Conservation (phyloP, 2,888 invertebrate species). For the Temnothorax unifasciatus region DNA sequence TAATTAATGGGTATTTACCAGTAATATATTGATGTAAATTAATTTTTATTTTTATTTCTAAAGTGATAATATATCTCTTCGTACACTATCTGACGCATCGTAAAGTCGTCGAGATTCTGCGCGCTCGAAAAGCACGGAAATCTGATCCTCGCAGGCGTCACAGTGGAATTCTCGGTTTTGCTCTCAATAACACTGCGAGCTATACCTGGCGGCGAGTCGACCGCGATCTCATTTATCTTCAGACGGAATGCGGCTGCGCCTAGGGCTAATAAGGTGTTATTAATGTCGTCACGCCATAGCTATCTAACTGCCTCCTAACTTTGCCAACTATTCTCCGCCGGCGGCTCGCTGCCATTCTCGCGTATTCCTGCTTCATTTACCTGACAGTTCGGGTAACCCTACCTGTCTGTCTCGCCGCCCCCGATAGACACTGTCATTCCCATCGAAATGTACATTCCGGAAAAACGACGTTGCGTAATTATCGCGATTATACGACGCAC, state of each 20-base stretch:
- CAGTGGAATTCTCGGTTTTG: conserved; percentile 61
- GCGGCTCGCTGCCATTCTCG: conserved; percentile 55
- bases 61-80: neutral
- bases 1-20: conserved; percentile 11
- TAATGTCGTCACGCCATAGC: conserved; percentile 79
- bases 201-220: conserved; percentile 68
- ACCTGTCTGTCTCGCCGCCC: conserved; percentile 31
- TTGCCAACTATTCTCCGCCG: conserved; percentile 76
- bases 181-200: conserved; percentile 57
- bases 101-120: neutral
- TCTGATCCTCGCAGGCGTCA: conserved; percentile 52
- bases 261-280: conserved; percentile 81
- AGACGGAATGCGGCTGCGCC: conserved; percentile 73
- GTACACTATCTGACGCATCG: neutral
- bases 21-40: conserved; percentile 2
- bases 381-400: conserved; percentile 62
- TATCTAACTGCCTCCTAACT: conserved; percentile 76
- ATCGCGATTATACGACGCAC: conserved; percentile 13
- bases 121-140: conserved; percentile 40
- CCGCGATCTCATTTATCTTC: conserved; percentile 78
- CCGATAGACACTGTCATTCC: conserved; percentile 43
- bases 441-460: conserved; percentile 24
- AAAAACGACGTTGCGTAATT: conserved; percentile 51
- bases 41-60: neutral
- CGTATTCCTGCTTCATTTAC: conserved; percentile 65